Evolutionary conservation across 1,140 invertebrate genomes (phyloP), one percentile per base, ranked within the genome.

Genomic region (Drosophila melanogaster): DNA sequence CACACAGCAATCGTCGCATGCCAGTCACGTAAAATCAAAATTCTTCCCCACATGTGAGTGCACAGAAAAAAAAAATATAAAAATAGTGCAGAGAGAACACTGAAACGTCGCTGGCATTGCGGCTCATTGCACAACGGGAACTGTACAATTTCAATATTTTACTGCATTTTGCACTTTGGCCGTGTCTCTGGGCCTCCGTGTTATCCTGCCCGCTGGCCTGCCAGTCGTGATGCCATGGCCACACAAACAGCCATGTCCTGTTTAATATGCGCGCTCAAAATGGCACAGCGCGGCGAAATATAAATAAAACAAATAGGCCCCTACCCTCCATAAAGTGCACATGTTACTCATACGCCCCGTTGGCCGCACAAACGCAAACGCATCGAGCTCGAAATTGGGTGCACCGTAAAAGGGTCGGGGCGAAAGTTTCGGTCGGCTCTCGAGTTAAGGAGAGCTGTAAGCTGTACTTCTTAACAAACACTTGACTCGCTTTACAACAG

Each of bases 101-200:
- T 30, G 37, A 66, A 77, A 72, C 51, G 57, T 58, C 33, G 33
- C 59, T 75, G 64, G 56, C 64, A 78, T 69, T 69, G 64, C 81
- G 71, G 80, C 78, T 71, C 76, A 84, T 84, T 85, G 80, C 81
- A 64, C 81, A 77, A 60, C 59, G 66, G 76, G 49, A 86, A 85
- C 77, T 86, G 81, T 69, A 86, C 66, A 81, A 74, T 86, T 85
- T 80, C 74, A 72, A 81, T 86, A 86, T 75, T 87, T 86, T 81
- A 86, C 70, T 81, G 78, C 83, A 64, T 83, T 83, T 83, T 77
- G 79, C 83, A 83, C 66, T 79, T 81, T 81, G 51, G 58, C 65
- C 59, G 46, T 69, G 64, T 50, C 55, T 43, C 49, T 59, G 46
- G 33, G 33, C 24, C 61, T 24, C 33, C 44, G 65, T 43, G 65